Conservation (phyloP, 2,113 vertebrate genomes). For the Cyanistes caeruleus region DNA sequence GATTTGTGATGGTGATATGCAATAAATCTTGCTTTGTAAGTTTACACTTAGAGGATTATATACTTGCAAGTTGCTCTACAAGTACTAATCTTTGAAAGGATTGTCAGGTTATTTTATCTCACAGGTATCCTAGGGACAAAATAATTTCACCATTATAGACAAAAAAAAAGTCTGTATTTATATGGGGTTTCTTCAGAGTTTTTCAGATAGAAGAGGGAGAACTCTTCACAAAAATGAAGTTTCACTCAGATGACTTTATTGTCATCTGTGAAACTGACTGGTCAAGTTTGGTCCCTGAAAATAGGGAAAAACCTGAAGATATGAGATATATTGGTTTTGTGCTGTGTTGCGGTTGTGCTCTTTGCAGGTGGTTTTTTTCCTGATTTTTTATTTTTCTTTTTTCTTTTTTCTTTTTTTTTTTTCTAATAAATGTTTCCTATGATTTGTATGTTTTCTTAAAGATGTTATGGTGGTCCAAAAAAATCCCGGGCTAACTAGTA, state of each 20-base stretch:
- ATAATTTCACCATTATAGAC: not conserved
- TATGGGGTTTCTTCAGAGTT: not conserved
- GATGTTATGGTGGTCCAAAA: not conserved
- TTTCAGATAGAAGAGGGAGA: not conserved
- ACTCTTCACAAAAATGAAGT: not conserved
- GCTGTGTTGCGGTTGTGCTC: not conserved
- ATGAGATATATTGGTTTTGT: not conserved
- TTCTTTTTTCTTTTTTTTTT: not conserved
- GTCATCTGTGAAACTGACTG: not conserved
- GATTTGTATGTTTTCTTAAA: not conserved
- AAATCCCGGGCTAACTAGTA: not conserved
- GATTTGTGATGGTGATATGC: not conserved
- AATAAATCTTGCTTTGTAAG: not conserved
- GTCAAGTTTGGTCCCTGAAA: not conserved
- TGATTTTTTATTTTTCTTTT: no score
- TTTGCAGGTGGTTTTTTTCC: rapidly evolving
- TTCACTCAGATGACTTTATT: no score
- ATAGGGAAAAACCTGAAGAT: not conserved
- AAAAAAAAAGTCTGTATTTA: not conserved
- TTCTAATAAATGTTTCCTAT: not conserved
- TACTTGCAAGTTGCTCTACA: not conserved
- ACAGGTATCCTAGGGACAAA: not conserved
- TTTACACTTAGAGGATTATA: not conserved
- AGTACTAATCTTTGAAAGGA: not conserved
- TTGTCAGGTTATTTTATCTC: not conserved